Conservation (phyloP, 2,113 vertebrate genomes). For the Hypocryptadius cinnamomeus region DNA sequence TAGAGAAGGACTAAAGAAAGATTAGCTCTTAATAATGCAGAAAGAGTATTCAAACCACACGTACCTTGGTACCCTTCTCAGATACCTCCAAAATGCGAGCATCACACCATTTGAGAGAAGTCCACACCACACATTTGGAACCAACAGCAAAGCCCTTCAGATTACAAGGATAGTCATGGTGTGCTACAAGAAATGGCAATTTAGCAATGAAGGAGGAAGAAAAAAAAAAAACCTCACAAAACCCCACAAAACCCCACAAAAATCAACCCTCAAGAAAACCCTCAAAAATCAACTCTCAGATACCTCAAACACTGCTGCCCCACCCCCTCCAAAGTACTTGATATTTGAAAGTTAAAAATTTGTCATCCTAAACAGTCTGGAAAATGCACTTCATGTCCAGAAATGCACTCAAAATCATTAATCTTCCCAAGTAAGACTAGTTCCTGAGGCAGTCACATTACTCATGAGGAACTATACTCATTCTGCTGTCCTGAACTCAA, state of each 20-base stretch:
- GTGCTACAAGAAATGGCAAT: conserved; percentile 13
- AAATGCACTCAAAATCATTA: neutral
- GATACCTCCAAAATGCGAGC: conserved; percentile 72
- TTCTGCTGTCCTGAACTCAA: neutral
- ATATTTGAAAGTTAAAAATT: neutral
- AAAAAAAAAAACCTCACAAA: neutral
- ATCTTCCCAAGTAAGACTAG: neutral
- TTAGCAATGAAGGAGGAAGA: neutral
- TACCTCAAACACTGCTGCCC: neutral
- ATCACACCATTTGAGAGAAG: conserved; percentile 66
- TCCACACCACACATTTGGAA: conserved; percentile 74
- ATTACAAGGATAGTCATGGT: conserved; percentile 3
- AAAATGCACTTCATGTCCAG: neutral
- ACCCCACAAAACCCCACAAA: neutral
- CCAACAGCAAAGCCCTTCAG: conserved; percentile 66
- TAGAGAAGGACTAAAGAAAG: neutral
- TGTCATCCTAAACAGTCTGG: neutral
- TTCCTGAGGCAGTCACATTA: neutral
- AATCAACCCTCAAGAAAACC: neutral
- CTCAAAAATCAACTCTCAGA: neutral
- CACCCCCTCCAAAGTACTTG: neutral
- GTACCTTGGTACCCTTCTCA: conserved; percentile 72
- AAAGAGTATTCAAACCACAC: neutral
- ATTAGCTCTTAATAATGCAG: neutral
- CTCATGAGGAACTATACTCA: neutral